A percentile compares a stretch with the other conserved stretches of the same genome.
Conservation (phyloP, 2,113 vertebrate species). For the Amphilophus citrinellus region DNA sequence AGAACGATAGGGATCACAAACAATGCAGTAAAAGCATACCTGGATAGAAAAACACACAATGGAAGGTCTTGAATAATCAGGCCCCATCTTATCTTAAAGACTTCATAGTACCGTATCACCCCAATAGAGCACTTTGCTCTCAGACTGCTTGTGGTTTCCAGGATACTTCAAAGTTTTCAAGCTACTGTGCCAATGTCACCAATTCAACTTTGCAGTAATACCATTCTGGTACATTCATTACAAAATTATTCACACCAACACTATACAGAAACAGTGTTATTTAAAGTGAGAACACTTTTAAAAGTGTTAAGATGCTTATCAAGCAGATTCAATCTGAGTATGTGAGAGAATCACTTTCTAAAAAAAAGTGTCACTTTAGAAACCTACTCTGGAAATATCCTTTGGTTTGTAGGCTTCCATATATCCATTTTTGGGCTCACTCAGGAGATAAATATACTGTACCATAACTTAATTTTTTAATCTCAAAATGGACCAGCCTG, state of each 20-base stretch:
- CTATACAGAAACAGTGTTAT: not conserved
- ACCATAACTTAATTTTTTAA: constrained; percentile 16
- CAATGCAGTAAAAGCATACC: no score
- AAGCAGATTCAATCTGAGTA: constrained; percentile 3
- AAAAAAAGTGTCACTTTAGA: constrained; percentile 13
- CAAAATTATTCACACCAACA: not conserved
- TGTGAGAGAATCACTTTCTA: not conserved
- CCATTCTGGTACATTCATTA: not conserved
- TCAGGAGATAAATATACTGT: constrained; percentile 39
- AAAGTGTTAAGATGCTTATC: not conserved
- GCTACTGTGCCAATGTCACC: not conserved
- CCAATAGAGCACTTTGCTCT: no score
- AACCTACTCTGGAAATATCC: not conserved
- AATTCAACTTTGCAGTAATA: not conserved
- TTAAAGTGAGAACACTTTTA: not conserved
- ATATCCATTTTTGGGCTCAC: constrained; percentile 5
- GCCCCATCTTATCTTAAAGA: no score
- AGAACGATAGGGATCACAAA: no score
- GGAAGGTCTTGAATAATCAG: no score
- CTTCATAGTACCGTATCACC: no score
- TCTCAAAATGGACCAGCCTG: not conserved
- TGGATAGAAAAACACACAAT: no score
- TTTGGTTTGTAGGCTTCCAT: not conserved
- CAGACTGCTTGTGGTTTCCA: no score
- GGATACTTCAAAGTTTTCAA: not conserved